Conservation (phyloP, 64 coral and sea anemone genomes). For the Stichodactyla mertensii region DNA sequence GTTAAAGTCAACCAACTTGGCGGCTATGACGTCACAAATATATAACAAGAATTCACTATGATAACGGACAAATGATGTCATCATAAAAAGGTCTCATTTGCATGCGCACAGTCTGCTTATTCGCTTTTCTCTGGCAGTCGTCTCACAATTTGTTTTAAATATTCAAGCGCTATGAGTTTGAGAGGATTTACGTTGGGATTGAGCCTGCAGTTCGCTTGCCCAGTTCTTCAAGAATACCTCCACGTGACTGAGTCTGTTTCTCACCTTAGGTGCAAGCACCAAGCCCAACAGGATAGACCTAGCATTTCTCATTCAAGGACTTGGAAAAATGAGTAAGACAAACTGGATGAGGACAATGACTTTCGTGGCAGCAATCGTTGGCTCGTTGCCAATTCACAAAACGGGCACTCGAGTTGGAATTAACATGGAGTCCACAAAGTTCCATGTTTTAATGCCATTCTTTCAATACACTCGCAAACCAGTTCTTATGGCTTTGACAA, state of each 20-base stretch:
- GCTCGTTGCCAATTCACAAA: conserved; percentile 28
- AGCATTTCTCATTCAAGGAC: conserved; percentile 40
- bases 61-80: no score
- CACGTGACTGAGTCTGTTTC: conserved; percentile 23
- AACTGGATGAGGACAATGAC: conserved; percentile 41
- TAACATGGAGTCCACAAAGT: conserved; percentile 27
- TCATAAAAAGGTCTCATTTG: not conserved
- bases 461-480: conserved; percentile 20
- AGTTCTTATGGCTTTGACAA: conserved; percentile 21
- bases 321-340: conserved; percentile 37
- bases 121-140: not conserved
- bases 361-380: conserved; percentile 34
- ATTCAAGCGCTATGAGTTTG: not conserved
- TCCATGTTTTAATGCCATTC: conserved; percentile 42
- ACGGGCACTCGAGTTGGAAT: conserved; percentile 29
- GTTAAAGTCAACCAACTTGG: no score
- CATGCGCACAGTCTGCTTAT: not conserved
- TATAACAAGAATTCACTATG: no score
- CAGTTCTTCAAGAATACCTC: conserved; percentile 1
- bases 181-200: not conserved
- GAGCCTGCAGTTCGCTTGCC: not conserved
- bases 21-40: no score
- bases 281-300: conserved; percentile 63
- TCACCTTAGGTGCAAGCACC: conserved; percentile 31
- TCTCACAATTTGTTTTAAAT: not conserved